A percentile compares a stretch with the other conserved stretches of the same genome.
phyloP scores from a whole-genome alignment of 2,113 vertebrate genomes.

The Phyllostomus discolor region DNA sequence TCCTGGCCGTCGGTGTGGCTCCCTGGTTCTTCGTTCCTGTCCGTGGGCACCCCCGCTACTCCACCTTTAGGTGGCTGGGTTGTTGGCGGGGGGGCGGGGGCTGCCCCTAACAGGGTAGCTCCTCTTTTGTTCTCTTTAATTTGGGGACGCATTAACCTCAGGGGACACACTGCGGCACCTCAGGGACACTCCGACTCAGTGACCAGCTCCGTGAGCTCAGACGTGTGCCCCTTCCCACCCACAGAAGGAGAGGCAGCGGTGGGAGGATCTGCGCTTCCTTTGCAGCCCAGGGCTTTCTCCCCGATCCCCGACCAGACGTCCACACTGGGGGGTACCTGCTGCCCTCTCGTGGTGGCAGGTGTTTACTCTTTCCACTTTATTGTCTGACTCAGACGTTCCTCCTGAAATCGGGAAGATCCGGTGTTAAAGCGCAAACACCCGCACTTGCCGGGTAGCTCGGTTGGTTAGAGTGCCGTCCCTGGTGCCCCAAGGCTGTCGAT shows the following conservation, averaged over 20 bases:
- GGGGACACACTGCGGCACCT: not conserved
- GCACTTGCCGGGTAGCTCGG: not conserved
- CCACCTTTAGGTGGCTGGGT: fast-evolving
- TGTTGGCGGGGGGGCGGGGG: fast-evolving
- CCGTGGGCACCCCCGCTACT: not conserved
- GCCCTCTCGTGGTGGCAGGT: constrained; percentile 16
- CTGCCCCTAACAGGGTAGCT: not conserved
- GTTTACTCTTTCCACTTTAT: not conserved
- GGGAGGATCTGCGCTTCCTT: fast-evolving
- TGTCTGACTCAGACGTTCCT: not conserved
- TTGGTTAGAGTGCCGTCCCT: too few species aligned
- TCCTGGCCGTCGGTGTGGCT: too few species aligned
- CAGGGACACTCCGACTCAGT: too few species aligned
- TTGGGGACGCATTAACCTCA: not conserved
- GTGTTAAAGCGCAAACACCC: not conserved
- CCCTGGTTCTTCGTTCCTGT: fast-evolving
- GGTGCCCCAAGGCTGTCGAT: too few species aligned
- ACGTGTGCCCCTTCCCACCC: not conserved
- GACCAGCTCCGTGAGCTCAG: fast-evolving
- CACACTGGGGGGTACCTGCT: fast-evolving
- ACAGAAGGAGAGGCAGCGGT: not conserved
- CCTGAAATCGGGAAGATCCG: not conserved
- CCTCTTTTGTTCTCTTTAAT: not conserved
- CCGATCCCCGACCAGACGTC: fast-evolving
- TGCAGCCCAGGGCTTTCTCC: fast-evolving